Conservation (phyloP, 2,113 vertebrate genomes). For the Laterallus jamaicensis region DNA sequence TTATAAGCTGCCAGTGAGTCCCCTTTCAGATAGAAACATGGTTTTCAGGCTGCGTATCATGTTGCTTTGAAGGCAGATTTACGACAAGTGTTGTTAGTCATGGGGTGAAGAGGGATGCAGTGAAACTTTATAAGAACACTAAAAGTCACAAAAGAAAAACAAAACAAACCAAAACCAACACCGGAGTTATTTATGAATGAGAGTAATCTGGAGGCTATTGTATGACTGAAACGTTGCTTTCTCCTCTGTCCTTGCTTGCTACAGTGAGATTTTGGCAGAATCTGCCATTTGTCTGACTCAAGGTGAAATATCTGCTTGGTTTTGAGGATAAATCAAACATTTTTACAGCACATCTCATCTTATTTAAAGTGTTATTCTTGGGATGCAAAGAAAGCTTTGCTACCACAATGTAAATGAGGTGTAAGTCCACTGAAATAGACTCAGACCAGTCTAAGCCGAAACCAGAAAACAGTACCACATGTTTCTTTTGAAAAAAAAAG, state of each 20-base stretch:
- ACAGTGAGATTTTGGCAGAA: neutral
- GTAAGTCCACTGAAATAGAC: neutral
- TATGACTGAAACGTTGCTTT: constrained; percentile 19
- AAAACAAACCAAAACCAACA: neutral
- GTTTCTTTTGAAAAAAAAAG: neutral
- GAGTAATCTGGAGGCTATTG: neutral
- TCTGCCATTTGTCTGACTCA: constrained; percentile 25
- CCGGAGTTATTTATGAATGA: neutral
- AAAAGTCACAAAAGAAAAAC: neutral
- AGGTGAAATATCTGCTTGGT: neutral
- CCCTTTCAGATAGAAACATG: neutral
- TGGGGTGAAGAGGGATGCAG: neutral
- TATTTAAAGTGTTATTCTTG: neutral
- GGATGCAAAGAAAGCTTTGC: neutral
- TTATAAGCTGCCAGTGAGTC: neutral
- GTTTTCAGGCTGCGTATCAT: neutral
- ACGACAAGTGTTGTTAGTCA: neutral
- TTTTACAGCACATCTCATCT: neutral
- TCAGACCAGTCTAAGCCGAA: neutral
- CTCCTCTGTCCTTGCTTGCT: neutral
- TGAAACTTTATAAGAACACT: neutral
- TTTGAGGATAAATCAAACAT: neutral
- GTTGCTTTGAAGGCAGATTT: neutral
- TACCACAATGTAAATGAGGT: neutral
- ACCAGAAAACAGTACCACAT: neutral